Percentiles rank a stretch among this genome's conserved stretches.
Conservation (phyloP, 2,113 vertebrate genomes). For the Paradoxurus hermaphroditus region DNA sequence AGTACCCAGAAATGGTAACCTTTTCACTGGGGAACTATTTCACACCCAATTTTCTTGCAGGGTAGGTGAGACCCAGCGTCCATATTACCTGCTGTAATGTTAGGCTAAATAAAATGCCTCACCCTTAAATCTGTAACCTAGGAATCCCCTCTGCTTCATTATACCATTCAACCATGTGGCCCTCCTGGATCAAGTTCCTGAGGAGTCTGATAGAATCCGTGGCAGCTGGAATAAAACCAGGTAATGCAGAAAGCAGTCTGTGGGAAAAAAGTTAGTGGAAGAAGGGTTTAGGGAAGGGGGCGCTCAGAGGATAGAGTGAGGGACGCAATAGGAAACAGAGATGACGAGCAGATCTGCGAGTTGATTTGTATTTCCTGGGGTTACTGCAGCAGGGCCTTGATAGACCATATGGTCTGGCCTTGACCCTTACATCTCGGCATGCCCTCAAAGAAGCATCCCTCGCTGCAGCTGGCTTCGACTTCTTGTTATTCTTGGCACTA, state of each 20-base stretch:
- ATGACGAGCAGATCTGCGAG: slow-evolving; percentile 48
- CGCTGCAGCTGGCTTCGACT: slow-evolving; percentile 73
- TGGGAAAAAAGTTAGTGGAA: background rate
- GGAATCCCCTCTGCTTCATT: background rate
- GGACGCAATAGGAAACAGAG: slow-evolving; percentile 23
- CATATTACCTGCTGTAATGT: accelerated
- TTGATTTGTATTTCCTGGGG: slow-evolving; percentile 69
- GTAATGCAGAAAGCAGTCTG: background rate
- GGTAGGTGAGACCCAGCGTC: background rate
- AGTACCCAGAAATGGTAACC: background rate
- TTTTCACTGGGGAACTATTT: background rate
- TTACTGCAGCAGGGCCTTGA: slow-evolving; percentile 56
- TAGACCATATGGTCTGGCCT: slow-evolving; percentile 82
- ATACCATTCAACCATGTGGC: background rate
- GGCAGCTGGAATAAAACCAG: background rate
- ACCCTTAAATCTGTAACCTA: accelerated
- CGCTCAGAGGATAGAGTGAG: background rate
- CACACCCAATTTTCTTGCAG: background rate
- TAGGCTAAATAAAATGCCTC: background rate
- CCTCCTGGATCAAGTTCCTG: accelerated
- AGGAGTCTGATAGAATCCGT: background rate
- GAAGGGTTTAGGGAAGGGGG: background rate
- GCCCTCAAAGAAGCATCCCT: slow-evolving; percentile 76
- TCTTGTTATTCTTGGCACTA: slow-evolving; percentile 84
- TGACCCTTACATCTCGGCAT: slow-evolving; percentile 80